A percentile compares a stretch with the other conserved stretches of the same genome.
These are phyloP conservation scores for Heliangelus exortis DNA, from an alignment of 2,797 vertebrate species.

Conservation along the genomic window DNA sequence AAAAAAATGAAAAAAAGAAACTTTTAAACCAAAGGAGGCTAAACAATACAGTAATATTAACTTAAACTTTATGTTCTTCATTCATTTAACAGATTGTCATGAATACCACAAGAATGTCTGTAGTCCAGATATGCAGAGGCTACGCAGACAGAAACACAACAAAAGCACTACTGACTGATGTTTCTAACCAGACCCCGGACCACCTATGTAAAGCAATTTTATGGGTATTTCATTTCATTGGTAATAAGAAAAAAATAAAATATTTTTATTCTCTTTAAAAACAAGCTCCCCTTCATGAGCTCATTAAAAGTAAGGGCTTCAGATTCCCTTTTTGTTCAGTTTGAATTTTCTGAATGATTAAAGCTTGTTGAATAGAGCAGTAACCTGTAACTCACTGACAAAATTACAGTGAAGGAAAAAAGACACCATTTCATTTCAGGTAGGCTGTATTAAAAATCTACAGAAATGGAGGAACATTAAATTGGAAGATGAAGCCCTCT, in stretches of 20 bases:
- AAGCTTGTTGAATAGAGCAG: background rate
- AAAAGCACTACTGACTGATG: background rate
- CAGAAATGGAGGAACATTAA: background rate
- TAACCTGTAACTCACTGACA: background rate
- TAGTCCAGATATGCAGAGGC: background rate
- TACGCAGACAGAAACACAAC: background rate
- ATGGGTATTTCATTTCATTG: background rate
- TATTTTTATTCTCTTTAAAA: background rate
- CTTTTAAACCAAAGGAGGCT: background rate
- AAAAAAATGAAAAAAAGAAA: background rate
- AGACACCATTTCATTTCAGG: slow-evolving; percentile 4
- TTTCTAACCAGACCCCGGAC: background rate
- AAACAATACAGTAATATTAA: background rate
- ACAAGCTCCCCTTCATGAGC: background rate
- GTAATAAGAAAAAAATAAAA: background rate
- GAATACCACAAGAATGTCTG: background rate
- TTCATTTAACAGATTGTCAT: background rate
- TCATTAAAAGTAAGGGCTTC: background rate
- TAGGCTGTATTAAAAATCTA: background rate
- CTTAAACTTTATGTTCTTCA: background rate
- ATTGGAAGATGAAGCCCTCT: background rate
- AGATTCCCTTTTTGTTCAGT: background rate
- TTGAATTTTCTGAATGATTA: background rate
- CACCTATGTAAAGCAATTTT: background rate
- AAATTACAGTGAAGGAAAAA: background rate